Conservation (phyloP, 2,888 invertebrate genomes). For the Agyllia agylla region DNA sequence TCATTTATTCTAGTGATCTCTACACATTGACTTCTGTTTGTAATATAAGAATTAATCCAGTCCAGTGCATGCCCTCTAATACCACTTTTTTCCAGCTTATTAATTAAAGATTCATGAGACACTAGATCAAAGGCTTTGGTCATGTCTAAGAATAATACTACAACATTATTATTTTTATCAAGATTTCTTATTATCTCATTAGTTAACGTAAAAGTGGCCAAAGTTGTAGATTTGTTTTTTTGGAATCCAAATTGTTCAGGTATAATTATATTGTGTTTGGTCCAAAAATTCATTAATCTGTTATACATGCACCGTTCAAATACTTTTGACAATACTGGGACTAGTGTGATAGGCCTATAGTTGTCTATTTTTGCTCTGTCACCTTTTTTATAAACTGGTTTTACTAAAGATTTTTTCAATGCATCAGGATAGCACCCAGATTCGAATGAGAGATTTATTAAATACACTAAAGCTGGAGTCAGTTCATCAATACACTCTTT, state of each 20-base stretch:
- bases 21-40: too few relatives aligned
- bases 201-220: too few relatives aligned
- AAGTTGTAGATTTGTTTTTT: too few relatives aligned
- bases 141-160: background rate
- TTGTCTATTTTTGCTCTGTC: background rate
- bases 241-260: too few relatives aligned
- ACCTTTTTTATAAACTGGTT: slow-evolving; percentile 7
- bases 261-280: background rate
- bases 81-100: background rate
- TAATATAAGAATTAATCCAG: too few relatives aligned
- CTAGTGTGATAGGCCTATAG: slow-evolving; percentile 28
- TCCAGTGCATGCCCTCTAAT: too few relatives aligned
- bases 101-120: background rate
- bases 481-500: background rate
- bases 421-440: background rate
- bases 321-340: slow-evolving; percentile 19
- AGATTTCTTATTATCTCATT: too few relatives aligned
- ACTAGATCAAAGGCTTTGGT: slow-evolving; percentile 16
- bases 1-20: too few relatives aligned
- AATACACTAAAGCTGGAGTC: background rate
- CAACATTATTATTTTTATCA: too few relatives aligned
- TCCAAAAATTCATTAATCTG: slow-evolving; percentile 13
- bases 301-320: slow-evolving; percentile 28
- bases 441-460: slow-evolving; percentile 30
- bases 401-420: slow-evolving; percentile 9